These are phyloP conservation scores for Propithecus deckenii DNA, from an alignment of 2,797 vertebrate species.

Conservation along the genomic window DNA sequence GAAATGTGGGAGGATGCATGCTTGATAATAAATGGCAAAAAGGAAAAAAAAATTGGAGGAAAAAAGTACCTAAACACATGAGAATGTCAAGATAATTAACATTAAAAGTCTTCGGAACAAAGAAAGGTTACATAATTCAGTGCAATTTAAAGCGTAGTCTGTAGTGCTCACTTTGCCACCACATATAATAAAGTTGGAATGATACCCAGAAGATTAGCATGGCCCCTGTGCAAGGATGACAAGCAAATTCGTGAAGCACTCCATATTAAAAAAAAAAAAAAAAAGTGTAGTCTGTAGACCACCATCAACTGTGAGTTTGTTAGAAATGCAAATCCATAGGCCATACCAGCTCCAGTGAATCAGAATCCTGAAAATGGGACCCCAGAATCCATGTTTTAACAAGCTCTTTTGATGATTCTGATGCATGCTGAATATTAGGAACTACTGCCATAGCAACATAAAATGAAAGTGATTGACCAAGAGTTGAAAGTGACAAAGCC, in stretches of 20 bases:
- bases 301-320: neutral
- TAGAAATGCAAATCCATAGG: neutral
- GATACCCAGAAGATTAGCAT: neutral
- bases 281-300: neutral
- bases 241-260: neutral
- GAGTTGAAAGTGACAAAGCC: neutral
- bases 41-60: neutral
- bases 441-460: neutral
- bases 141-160: neutral
- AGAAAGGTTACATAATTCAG: neutral
- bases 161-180: neutral
- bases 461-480: slow-evolving; percentile 1
- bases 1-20: neutral
- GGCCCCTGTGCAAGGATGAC: neutral
- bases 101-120: neutral
- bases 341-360: neutral
- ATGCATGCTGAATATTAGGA: neutral
- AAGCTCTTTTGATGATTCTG: neutral
- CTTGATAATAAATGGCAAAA: neutral
- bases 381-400: neutral
- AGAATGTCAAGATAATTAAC: slow-evolving; percentile 4
- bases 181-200: neutral
- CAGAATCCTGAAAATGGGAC: neutral
- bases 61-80: neutral
- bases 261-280: neutral